These are phyloP conservation scores for Microctonus brassicae DNA, from an alignment of 2,888 invertebrate genomes.

Conservation along the genomic window DNA sequence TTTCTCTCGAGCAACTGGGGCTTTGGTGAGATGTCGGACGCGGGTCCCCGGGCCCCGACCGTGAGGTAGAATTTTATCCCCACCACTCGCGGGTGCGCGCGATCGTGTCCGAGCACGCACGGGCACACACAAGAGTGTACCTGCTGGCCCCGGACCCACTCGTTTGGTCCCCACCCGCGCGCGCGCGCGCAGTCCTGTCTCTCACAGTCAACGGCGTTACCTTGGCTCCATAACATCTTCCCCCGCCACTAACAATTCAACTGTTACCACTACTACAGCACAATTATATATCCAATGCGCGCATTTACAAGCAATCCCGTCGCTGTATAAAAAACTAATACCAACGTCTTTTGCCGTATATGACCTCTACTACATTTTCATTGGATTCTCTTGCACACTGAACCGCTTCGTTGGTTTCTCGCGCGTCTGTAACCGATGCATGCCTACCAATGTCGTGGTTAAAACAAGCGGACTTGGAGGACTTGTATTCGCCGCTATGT, in stretches of 20 bases:
- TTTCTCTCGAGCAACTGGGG: conserved; percentile 64
- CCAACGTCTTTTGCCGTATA: not conserved
- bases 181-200: not conserved
- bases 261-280: conserved; percentile 17
- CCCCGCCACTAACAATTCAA: conserved; percentile 10
- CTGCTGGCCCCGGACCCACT: conserved; percentile 43
- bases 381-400: not conserved
- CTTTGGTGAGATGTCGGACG: conserved; percentile 57
- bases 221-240: conserved; percentile 24
- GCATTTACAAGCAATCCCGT: conserved; percentile 4
- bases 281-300: not conserved
- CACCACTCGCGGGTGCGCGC: conserved; percentile 23
- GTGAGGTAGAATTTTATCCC: conserved; percentile 48
- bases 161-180: conserved; percentile 10
- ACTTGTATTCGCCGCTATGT: conserved; percentile 1
- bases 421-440: not conserved
- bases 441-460: not conserved
- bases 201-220: conserved; percentile 11
- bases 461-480: not conserved
- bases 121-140: conserved; percentile 26
- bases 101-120: conserved; percentile 34
- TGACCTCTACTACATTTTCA: not conserved
- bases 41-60: conserved; percentile 61
- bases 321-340: conserved; percentile 1
- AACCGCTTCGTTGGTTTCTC: not conserved